Conservation (phyloP, 35 echinoderm and acorn worm genomes). For the Heliocidaris tuberculata region DNA sequence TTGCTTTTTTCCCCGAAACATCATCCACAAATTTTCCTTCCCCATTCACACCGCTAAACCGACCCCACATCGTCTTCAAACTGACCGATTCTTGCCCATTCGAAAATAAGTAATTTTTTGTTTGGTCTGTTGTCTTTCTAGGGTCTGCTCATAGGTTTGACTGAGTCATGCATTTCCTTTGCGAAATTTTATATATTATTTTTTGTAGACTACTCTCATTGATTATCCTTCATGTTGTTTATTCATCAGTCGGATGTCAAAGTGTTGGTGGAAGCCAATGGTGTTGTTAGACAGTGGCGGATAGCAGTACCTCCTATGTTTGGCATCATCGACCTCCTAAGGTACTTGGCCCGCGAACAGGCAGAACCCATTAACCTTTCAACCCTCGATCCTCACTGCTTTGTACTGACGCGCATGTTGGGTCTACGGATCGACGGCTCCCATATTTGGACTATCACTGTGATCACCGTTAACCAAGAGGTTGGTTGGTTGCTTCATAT, state of each 20-base stretch:
- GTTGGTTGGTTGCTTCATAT: not conserved
- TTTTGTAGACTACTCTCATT: no score
- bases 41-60: no score
- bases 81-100: no score
- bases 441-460: not conserved
- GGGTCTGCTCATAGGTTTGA: no score
- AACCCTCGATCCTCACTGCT: not conserved
- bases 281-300: not conserved
- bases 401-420: constrained; percentile 2
- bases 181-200: no score
- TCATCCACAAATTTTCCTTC: no score
- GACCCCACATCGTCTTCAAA: no score
- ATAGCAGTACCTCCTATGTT: constrained; percentile 14
- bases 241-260: not conserved
- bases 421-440: not conserved
- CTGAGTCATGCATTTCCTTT: no score
- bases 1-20: no score
- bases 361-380: constrained; percentile 28
- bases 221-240: not conserved
- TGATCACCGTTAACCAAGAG: not conserved
- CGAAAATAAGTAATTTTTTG: no score
- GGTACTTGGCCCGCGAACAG: constrained; percentile 17
- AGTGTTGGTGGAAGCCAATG: constrained; percentile 32
- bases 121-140: no score
- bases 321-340: constrained; percentile 23